Base-by-base conservation (phyloP, 2,113 vertebrate species). In the Cyphotilapia sp. region DNA sequence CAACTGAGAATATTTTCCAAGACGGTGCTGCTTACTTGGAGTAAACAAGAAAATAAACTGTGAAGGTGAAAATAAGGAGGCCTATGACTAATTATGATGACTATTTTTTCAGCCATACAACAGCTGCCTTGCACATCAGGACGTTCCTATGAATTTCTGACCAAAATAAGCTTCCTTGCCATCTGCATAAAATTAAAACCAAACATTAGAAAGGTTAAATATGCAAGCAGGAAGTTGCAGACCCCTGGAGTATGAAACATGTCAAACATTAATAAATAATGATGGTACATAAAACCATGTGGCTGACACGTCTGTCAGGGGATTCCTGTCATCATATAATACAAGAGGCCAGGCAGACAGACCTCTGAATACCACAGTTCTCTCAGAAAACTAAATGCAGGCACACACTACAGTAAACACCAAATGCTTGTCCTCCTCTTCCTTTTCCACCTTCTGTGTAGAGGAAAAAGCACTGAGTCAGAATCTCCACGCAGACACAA, bases 391-490 rank as follows among this genome's bases (percentile, higher is more conserved):
- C 85, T 22, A 88, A 51, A 53, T 81, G 76, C 29, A 84, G 19
- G 4, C 76, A 57, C 16, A 10, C 9, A 38, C 11, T 27, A 76
- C 54, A 51, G 13, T 16, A 40, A 29, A 47, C 4, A 8, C n/a
- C 4, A 38, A 82, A 81, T 80, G 63, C 76, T 19, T 88, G 76
- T 83, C 13, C 7, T 16, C 83, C 11, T 47, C 69, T 87, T 90
- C 83, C 59, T 59, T 82, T 90, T 81, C 89, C 88, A 82, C 40
- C 56, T 7, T 80, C 76, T 17, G 63, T 83, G 56, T 13, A 74
- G 82, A 92, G 94, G 92, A 93, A 94, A 81, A 9, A 88, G 17
- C 47, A 66, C 83, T 93, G 93, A 94, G 90, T 94, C 92, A 96
- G 53, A 89, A 33, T 84, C 82, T 82, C 85, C 86, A 57, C 66